Conservation (phyloP, 2,797 vertebrate species). For the Parauchenoglanis ngamensis region DNA sequence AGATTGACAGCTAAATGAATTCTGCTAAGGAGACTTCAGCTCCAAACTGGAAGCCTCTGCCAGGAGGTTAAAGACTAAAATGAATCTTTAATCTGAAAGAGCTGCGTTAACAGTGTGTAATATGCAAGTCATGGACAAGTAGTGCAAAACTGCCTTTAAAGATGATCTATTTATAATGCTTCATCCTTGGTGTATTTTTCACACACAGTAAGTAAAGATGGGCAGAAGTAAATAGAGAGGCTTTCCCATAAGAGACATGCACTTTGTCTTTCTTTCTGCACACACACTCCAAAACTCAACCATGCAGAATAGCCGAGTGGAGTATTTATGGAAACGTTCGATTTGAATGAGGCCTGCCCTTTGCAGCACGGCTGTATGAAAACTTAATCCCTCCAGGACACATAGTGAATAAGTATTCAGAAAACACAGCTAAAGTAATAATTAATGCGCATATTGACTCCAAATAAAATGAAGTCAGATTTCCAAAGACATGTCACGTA, state of each 20-base stretch:
- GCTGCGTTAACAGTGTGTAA: not conserved
- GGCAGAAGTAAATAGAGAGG: not conserved
- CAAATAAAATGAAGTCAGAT: not conserved
- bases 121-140: not conserved
- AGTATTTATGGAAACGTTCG: conserved; percentile 34
- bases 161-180: not conserved
- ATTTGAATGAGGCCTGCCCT: not conserved
- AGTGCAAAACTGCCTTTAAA: not conserved
- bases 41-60: not conserved
- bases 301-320: conserved; percentile 13
- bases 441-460: not conserved
- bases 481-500: not conserved
- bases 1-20: not conserved
- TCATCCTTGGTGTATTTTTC: not conserved
- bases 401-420: not conserved
- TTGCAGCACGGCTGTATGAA: not conserved
- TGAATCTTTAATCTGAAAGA: conserved; percentile 5
- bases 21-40: not conserved
- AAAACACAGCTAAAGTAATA: not conserved
- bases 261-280: conserved; percentile 9
- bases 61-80: conserved; percentile 4
- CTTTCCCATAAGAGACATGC: not conserved
- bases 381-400: not conserved
- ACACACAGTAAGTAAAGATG: not conserved
- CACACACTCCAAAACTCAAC: not conserved